Evolutionary conservation across 2,888 invertebrate genomes (phyloP), one percentile per base, ranked within the genome.

Genomic region (Drosophila merina): DNA sequence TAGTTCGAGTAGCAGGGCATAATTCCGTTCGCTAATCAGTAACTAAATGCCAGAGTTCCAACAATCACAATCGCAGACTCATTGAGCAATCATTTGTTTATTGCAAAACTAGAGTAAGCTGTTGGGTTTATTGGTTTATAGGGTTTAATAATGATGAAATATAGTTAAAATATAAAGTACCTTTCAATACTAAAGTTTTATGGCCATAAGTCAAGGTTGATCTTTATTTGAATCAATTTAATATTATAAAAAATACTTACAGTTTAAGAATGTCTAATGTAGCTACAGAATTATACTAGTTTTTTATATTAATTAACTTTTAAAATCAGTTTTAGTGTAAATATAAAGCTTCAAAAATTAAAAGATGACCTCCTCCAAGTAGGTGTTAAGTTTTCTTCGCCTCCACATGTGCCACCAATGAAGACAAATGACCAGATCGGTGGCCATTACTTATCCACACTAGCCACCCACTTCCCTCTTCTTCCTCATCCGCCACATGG

Each of bases 361-460:
- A 20, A 20, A 20, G 20, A 20, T 20, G 1, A 20, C 20, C 20
- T 54, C 62, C 50, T 57, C 47, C 38, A 45, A 48, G 67, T 48
- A 55, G 55, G 55, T 55, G 64, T 56, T 49, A 54, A 71, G 71
- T 44, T 59, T 75, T 81, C 73, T 68, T 68, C 58, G 47, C 20
- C 58, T 57, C 68, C 56, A 67, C 76, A 66, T 30, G 67, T 64
- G 64, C 64, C 54, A 64, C 80, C 87, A 89, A 88, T 90, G 80
- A 90, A 90, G 90, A 90, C 90, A 90, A 90, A 91, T 91, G 88
- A 81, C 85, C 89, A 83, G 76, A 88, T 86, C 84, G 88, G 81
- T 86, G 87, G 85, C 89, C 90, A 91, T 90, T 90, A 90, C 90
- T 90, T 90, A 90, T 80, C 82, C 77, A 72, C 76, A 77, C 77